Conservation (phyloP, 1,140 invertebrate species). For the Neodiprion pinetum region DNA sequence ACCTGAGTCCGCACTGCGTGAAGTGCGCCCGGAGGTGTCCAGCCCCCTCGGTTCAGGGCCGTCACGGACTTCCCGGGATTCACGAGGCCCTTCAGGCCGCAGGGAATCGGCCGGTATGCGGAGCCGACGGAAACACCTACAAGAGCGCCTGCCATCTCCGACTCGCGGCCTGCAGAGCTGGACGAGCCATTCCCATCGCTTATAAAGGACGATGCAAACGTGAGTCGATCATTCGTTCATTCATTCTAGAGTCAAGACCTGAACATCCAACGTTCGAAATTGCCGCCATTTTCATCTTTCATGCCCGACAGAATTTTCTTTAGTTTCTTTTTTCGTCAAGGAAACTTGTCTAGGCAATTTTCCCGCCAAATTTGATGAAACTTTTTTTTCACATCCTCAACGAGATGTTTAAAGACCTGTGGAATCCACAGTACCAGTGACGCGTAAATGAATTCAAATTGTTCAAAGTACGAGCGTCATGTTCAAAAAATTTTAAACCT, state of each 20-base stretch:
- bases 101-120: slow-evolving; percentile 75
- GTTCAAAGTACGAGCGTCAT: no score
- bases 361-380: no score
- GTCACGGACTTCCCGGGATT: slow-evolving; percentile 27
- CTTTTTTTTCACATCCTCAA: no score
- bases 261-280: no score
- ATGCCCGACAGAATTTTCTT: no score
- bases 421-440: no score
- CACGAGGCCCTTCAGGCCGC: slow-evolving; percentile 54
- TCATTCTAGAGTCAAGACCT: neutral
- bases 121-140: slow-evolving; percentile 86
- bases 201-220: slow-evolving; percentile 86
- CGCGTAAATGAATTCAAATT: no score
- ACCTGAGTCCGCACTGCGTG: slow-evolving; percentile 83
- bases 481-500: no score
- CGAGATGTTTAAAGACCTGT: no score
- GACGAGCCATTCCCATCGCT: slow-evolving; percentile 82
- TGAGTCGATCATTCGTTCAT: slow-evolving; percentile 57
- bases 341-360: no score
- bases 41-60: slow-evolving; percentile 32
- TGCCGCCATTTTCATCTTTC: no score
- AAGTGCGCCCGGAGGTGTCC: slow-evolving; percentile 76
- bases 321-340: no score
- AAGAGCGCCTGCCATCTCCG: slow-evolving; percentile 84
- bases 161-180: slow-evolving; percentile 80